Percentiles rank a stretch among this genome's conserved stretches.
Conservation (phyloP, 2,113 vertebrate genomes). For the Hippocampus mohnikei region DNA sequence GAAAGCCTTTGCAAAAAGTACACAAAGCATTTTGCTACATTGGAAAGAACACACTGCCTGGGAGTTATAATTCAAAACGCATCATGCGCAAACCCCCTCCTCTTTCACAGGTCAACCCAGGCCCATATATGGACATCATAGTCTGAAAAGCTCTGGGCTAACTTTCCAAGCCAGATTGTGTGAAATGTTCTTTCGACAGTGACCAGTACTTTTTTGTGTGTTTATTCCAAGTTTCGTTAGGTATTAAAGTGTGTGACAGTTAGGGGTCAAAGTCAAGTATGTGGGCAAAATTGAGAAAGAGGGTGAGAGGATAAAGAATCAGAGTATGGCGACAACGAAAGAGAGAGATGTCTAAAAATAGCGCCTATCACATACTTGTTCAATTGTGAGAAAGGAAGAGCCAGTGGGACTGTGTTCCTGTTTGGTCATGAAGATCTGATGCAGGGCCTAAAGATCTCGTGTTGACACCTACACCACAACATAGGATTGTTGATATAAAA, state of each 20-base stretch:
- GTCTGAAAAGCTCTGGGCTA: constrained; percentile 33
- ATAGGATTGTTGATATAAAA: constrained; percentile 8
- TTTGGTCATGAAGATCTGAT: constrained; percentile 29
- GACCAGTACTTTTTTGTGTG: constrained; percentile 9
- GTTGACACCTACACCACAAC: constrained; percentile 1
- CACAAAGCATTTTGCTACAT: not conserved
- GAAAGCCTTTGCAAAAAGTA: not conserved
- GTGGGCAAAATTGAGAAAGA: not conserved
- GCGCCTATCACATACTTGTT: constrained; percentile 59
- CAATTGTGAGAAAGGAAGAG: constrained; percentile 60
- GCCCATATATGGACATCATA: constrained; percentile 54
- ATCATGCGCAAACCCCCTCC: constrained; percentile 37
- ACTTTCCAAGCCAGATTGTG: constrained; percentile 33
- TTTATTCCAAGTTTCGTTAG: constrained; percentile 5
- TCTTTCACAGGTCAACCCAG: constrained; percentile 40
- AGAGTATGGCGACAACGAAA: constrained; percentile 22
- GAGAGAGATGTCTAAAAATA: constrained; percentile 58
- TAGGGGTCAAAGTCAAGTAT: not conserved
- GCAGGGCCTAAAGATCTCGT: not conserved
- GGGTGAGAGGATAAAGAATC: constrained; percentile 3
- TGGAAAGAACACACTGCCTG: constrained; percentile 8
- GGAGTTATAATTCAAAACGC: constrained; percentile 28
- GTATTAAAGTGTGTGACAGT: not conserved
- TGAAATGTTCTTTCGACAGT: constrained; percentile 38
- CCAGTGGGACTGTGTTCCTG: constrained; percentile 48